Evolutionary conservation across 2,888 invertebrate genomes (phyloP).

Genomic region (Agrochola litura): DNA sequence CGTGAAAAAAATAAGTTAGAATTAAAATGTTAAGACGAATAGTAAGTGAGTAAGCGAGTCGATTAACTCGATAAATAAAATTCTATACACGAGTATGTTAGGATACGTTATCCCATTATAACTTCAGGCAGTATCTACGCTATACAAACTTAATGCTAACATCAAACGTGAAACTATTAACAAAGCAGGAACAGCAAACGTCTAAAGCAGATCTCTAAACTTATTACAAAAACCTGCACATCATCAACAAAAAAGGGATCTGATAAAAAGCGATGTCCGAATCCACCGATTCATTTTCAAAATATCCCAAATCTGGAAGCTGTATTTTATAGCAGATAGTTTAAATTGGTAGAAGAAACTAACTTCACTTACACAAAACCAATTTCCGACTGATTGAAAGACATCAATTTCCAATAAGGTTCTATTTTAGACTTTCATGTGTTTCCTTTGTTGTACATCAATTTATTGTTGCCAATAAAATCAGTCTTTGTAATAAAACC

Average conservation of each 20-base stretch:
- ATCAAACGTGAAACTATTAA: not conserved
- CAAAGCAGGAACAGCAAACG: not conserved
- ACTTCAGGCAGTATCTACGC: no score
- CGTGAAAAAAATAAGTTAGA: slow-evolving; percentile 12
- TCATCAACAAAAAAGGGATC: not conserved
- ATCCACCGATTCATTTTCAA: not conserved
- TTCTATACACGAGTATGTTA: no score
- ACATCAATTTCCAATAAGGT: slow-evolving; percentile 36
- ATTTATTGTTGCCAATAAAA: slow-evolving; percentile 42
- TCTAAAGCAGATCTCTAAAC: not conserved
- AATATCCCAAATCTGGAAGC: slow-evolving; percentile 5
- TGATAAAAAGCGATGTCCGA: not conserved
- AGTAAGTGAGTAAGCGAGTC: not conserved
- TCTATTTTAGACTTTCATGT: slow-evolving; percentile 45
- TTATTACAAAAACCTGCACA: not conserved
- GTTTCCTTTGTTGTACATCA: slow-evolving; percentile 50
- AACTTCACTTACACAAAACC: slow-evolving; percentile 28
- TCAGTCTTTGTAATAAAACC: slow-evolving; percentile 19
- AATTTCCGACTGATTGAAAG: slow-evolving; percentile 45
- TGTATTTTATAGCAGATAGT: not conserved
- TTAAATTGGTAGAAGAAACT: slow-evolving; percentile 26
- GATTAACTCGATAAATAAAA: not conserved
- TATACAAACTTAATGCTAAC: not conserved
- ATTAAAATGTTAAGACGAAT: not conserved
- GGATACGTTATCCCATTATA: no score